Evolutionary conservation across 2,888 invertebrate genomes (phyloP).

Genomic region (Slavum lentiscoides): DNA sequence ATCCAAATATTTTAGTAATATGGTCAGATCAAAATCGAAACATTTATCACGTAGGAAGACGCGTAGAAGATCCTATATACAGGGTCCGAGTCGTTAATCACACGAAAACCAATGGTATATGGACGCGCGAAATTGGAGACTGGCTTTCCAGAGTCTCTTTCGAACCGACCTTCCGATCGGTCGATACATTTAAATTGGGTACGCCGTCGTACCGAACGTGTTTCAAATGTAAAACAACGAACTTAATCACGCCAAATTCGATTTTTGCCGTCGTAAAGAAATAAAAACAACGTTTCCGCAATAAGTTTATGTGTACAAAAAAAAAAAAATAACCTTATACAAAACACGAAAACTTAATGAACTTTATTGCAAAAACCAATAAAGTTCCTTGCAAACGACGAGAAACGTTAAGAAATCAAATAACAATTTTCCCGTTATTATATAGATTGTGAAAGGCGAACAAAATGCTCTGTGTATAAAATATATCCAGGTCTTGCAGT

Average conservation of each 20-base stretch:
- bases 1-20: constrained; percentile 1
- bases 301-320: background rate
- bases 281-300: background rate
- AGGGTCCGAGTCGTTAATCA: constrained; percentile 41
- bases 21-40: constrained; percentile 22
- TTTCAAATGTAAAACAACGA: constrained; percentile 14
- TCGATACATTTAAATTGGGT: constrained; percentile 37
- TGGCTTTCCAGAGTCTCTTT: constrained; percentile 22
- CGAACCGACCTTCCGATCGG: constrained; percentile 21
- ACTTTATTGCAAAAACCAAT: too few species aligned
- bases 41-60: constrained; percentile 22
- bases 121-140: constrained; percentile 18
- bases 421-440: too few species aligned
- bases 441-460: too few species aligned
- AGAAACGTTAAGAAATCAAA: too few species aligned
- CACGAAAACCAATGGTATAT: constrained; percentile 7
- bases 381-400: too few species aligned
- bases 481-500: too few species aligned
- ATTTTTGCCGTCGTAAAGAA: background rate
- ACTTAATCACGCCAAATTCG: background rate
- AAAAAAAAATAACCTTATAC: too few species aligned
- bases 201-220: constrained; percentile 10
- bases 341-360: too few species aligned
- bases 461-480: too few species aligned
- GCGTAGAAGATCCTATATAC: background rate